phyloP scores from a whole-genome alignment of 2,888 invertebrate genomes.

The Lasioglossum calceatum region DNA sequence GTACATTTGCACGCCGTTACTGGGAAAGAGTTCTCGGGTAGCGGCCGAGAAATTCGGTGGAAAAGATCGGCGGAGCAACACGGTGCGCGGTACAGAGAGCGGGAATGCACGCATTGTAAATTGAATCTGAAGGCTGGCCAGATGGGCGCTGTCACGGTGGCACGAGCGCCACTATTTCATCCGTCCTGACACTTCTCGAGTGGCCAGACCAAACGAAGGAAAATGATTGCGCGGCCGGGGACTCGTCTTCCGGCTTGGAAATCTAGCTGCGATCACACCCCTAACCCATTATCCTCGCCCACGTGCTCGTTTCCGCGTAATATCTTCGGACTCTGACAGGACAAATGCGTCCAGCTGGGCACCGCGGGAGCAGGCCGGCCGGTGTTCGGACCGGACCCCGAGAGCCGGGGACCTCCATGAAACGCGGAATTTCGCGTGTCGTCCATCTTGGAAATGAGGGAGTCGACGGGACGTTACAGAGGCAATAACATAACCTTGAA shows the following conservation, averaged over 20 bases:
- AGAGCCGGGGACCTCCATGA: slow-evolving; percentile 25
- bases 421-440: slow-evolving; percentile 48
- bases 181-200: slow-evolving; percentile 66
- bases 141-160: slow-evolving; percentile 76
- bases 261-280: slow-evolving; percentile 72
- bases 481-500: neutral
- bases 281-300: slow-evolving; percentile 74
- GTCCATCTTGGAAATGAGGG: slow-evolving; percentile 38
- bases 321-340: slow-evolving; percentile 66
- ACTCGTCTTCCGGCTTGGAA: slow-evolving; percentile 74
- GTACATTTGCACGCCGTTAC: neutral
- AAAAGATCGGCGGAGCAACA: neutral
- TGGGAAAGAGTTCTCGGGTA: neutral
- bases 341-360: slow-evolving; percentile 66
- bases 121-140: slow-evolving; percentile 79
- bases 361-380: slow-evolving; percentile 53
- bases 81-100: neutral
- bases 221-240: slow-evolving; percentile 72
- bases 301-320: slow-evolving; percentile 67
- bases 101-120: slow-evolving; percentile 73
- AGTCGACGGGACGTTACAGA: neutral
- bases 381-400: slow-evolving; percentile 30
- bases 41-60: neutral
- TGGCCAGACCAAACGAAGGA: slow-evolving; percentile 71
- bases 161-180: slow-evolving; percentile 78